Evolutionary conservation across 2,113 vertebrate species (phyloP), one percentile per base, ranked within the genome.

Genomic region (Mus pahari): DNA sequence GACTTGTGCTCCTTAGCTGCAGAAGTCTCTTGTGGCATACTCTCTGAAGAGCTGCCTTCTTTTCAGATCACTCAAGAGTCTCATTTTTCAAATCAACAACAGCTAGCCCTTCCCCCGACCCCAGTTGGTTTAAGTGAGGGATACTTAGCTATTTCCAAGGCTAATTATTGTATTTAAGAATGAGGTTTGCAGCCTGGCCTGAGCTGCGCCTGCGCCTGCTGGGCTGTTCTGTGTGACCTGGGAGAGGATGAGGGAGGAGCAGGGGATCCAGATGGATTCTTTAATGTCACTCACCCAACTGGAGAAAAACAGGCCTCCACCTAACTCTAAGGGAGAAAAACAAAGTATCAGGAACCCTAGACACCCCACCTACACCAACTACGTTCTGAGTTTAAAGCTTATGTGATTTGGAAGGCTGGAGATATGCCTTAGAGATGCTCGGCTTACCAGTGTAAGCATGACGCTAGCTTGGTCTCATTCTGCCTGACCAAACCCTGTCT

Each of bases 11-110:
- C 36, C 20, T 81, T 22, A 66, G 74, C 83, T 39, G 13, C 74
- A 75, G 88, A 88, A n/a, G 19, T 86, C 81, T 93, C 31, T 75
- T 31, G 36, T 31, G 77, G 14, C 55, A 8, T 53, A 31, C 60
- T 89, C 92, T 90, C 89, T 86, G 79, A 95, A 96, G 39, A 39
- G 48, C n/a, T 42, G 17, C n/a, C 33, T 87, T 83, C 70, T 96
- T 68, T 92, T 64, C 45, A 28, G 33, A 62, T 62, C 84, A 75
- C 7, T 77, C 89, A 2, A 42, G 75, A 87, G 87, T 89, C 81
- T 89, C 94, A 20, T 70, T 93, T 93, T 96, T 95, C 66, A 42
- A 93, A 92, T 86, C 11, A 45, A 68, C 88, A 73, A 91, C 93
- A 92, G 74, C 36, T n/a, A 78, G 55, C 77, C 22, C 68, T 91